Evolutionary conservation across 2,888 invertebrate species (phyloP).

Genomic region (Formica aserva): DNA sequence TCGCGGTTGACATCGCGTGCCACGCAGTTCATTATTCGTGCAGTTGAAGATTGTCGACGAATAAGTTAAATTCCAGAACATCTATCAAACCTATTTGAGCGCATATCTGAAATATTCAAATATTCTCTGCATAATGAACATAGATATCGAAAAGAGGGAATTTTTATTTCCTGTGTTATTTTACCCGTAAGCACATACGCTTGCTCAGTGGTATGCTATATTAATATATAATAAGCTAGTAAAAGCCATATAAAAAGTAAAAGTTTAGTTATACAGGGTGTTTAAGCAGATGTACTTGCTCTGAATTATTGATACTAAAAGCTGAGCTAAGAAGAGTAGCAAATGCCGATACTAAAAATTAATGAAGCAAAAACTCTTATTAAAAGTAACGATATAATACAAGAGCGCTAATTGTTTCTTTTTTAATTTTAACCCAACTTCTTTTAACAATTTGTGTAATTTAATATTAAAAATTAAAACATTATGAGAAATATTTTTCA

Average conservation of each 20-base stretch:
- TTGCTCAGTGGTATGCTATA: not conserved
- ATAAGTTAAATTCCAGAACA: constrained; percentile 47
- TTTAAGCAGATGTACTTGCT: not conserved
- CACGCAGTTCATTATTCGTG: not conserved
- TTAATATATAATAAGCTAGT: constrained; percentile 4
- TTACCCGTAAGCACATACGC: not conserved
- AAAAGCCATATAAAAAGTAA: not conserved
- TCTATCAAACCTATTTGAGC: constrained; percentile 29
- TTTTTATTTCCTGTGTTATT: constrained; percentile 20
- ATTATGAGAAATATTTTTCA: not conserved
- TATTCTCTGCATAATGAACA: constrained; percentile 14
- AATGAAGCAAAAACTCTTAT: not conserved
- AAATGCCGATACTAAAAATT: not conserved
- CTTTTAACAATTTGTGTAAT: too few relatives aligned
- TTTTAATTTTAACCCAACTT: too few relatives aligned
- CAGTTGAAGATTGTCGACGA: constrained; percentile 15
- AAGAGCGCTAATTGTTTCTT: too few relatives aligned
- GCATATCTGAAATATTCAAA: constrained; percentile 66
- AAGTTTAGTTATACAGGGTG: not conserved
- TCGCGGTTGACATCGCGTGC: not conserved
- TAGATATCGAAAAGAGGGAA: constrained; percentile 9
- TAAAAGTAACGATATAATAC: not conserved
- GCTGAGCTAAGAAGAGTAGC: not conserved
- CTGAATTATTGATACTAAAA: not conserved
- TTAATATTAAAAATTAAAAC: too few relatives aligned